A percentile compares a stretch with the other conserved stretches of the same genome.
phyloP scores from a whole-genome alignment of 2,113 vertebrate species.

The Dromaius novaehollandiae region DNA sequence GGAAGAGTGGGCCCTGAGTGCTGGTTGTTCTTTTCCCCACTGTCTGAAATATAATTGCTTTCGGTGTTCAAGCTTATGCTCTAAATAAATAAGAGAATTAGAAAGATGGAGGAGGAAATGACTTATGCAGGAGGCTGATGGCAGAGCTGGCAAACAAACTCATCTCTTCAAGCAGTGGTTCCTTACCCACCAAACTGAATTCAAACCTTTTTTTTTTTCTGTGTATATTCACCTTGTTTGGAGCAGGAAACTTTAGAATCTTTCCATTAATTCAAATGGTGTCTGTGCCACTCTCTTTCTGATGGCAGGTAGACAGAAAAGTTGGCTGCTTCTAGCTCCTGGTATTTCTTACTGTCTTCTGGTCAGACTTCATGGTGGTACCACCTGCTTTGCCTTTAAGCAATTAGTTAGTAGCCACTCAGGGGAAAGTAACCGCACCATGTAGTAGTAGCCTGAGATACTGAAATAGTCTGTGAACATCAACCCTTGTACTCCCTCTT shows the following conservation, averaged over 20 bases:
- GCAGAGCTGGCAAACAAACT: neutral
- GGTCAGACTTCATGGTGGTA: neutral
- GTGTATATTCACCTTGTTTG: neutral
- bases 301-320: neutral
- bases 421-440: neutral
- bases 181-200: neutral
- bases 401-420: neutral
- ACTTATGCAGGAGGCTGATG: neutral
- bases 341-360: neutral
- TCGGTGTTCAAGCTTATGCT: neutral
- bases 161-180: neutral
- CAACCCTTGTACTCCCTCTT: conserved; percentile 11
- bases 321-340: neutral
- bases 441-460: neutral
- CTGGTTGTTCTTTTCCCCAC: neutral
- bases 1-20: neutral
- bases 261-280: neutral
- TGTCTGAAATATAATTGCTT: neutral
- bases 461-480: neutral
- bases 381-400: neutral
- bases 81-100: neutral
- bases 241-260: neutral
- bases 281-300: neutral
- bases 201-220: neutral
- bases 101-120: neutral